Evolutionary conservation across 2,888 invertebrate species (phyloP), one percentile per base, ranked within the genome.

Genomic region (Agonopterix arenella): DNA sequence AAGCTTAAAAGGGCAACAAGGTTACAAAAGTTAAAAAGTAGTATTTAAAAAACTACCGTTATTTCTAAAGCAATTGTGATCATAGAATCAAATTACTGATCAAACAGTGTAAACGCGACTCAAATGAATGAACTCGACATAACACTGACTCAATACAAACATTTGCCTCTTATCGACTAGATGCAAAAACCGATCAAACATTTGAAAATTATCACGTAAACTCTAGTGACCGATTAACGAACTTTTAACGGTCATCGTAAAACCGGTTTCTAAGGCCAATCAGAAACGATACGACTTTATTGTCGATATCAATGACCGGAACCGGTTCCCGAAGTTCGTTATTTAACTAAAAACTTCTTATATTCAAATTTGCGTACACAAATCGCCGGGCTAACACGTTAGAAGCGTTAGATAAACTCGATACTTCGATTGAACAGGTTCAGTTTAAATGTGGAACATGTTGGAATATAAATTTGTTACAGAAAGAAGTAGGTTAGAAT

Each of bases 191-290:
- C 59, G 64, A 72, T 68, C 60, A 62, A 68, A 68, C 64, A 63
- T 61, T 61, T 59, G 57, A 61, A 13, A 72, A 62, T 74, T 73
- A 78, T 67, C 76, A 59, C 56, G 56, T 60, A 66, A 60, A 57
- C 57, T 71, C 66, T 73, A 70, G 68, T 68, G 66, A 64, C 65
- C 66, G 65, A 71, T 66, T 73, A 71, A 61, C 62, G 54, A 60
- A 62, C 66, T 66, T 72, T 82, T 82, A 84, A 84, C 84, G 84
- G 84, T 79, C 71, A 55, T 48, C 48, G 46, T 47, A 5, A 42
- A 69, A 81, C 82, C 67, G 73, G 85, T 83, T 74, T 58, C 52
- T 43, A 53, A 53, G 52, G 50, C 60, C 60, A 68, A 72, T 72
- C 71, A 66, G 53, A 53, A 55, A 50, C 52, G 46, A 53, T 59